A percentile compares a stretch with the other conserved stretches of the same genome.
phyloP scores from a whole-genome alignment of 2,797 vertebrate genomes.

The Spinus olivaceus region DNA sequence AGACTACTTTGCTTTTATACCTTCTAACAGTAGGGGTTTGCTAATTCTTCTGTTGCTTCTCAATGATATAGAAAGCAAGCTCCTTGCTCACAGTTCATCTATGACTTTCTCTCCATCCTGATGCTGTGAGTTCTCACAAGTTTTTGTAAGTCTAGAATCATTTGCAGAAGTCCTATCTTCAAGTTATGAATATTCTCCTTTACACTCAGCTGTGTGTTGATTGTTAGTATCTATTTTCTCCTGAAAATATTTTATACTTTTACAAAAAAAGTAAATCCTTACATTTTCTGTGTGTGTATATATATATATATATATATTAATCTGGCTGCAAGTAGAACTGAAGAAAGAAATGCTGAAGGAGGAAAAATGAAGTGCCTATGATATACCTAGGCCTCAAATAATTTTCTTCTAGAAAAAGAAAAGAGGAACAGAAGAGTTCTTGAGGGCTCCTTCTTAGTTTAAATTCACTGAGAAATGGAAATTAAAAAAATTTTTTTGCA shows the following conservation, averaged over 20 bases:
- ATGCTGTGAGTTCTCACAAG: not conserved
- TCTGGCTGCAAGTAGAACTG: not conserved
- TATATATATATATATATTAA: not conserved
- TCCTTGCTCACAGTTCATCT: not conserved
- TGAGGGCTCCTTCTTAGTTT: not conserved
- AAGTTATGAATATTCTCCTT: not conserved
- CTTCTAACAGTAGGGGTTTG: not conserved
- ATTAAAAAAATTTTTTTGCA: not conserved
- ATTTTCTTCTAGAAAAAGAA: not conserved
- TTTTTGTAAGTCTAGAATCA: not conserved
- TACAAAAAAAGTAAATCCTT: not conserved
- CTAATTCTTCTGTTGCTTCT: not conserved
- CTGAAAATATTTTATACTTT: not conserved
- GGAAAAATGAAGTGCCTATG: not conserved
- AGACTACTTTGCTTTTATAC: not conserved
- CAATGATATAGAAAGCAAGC: not conserved
- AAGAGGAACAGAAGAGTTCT: not conserved
- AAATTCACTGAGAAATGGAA: not conserved
- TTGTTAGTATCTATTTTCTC: not conserved
- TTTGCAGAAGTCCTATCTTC: not conserved
- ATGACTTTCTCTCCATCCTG: not conserved
- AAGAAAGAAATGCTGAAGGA: not conserved
- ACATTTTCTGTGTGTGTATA: not conserved
- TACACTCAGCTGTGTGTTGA: not conserved
- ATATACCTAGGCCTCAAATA: not conserved